These are phyloP conservation scores for Aradus depressus DNA, from an alignment of 2,888 invertebrate species.

Conservation along the genomic window DNA sequence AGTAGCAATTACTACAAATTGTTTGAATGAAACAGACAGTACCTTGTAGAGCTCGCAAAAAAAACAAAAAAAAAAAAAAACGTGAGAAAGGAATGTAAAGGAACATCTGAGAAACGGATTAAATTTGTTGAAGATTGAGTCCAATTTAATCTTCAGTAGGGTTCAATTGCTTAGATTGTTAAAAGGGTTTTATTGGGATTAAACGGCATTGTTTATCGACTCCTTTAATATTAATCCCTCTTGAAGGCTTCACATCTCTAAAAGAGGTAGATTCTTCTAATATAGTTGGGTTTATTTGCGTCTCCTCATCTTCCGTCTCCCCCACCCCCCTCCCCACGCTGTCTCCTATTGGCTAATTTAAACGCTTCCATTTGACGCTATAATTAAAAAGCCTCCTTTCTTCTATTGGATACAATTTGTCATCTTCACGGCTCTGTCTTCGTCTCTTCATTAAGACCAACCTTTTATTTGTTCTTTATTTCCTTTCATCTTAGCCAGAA, in stretches of 20 bases:
- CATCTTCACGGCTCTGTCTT: constrained; percentile 4
- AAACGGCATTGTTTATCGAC: constrained; percentile 27
- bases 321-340: constrained; percentile 6
- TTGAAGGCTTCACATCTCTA: too few relatives aligned
- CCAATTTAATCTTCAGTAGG: constrained; percentile 22
- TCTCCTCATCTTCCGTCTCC: too few relatives aligned
- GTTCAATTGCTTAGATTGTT: constrained; percentile 21
- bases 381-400: constrained; percentile 16
- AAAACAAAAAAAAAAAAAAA: too few relatives aligned
- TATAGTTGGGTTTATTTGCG: constrained; percentile 12
- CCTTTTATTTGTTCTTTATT: too few relatives aligned
- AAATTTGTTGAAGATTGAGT: too few relatives aligned
- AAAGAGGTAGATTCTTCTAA: constrained; percentile 16
- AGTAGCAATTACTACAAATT: too few relatives aligned
- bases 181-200: constrained; percentile 23
- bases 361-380: constrained; percentile 12
- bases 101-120: too few relatives aligned
- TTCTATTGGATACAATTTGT: constrained; percentile 15
- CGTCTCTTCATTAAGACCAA: too few relatives aligned
- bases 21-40: too few relatives aligned
- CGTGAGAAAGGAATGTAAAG: too few relatives aligned
- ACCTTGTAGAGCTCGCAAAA: too few relatives aligned
- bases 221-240: constrained; percentile 25
- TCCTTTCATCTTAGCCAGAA: too few relatives aligned
- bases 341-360: constrained; percentile 15